Evolutionary conservation across 37 sponge, comb jelly and placozoan species (phyloP).

Genomic region (Dysidea cf. avara): DNA sequence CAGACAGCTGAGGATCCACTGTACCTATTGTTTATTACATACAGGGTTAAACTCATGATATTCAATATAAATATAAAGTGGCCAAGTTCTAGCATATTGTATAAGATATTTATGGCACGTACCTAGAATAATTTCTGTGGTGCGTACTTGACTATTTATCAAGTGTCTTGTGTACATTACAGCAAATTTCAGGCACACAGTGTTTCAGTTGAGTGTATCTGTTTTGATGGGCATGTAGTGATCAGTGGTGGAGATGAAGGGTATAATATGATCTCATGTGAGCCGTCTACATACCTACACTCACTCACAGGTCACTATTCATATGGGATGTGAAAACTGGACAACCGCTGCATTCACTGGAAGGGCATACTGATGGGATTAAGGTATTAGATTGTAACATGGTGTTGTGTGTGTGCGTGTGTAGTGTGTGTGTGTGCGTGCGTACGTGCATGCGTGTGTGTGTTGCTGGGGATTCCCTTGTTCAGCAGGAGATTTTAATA

Average conservation of each 20-base stretch:
- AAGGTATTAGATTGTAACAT: slow-evolving; percentile 21
- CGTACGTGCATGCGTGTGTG: slow-evolving; percentile 13
- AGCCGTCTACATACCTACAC: too few relatives aligned
- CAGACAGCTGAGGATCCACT: too few relatives aligned
- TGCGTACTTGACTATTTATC: too few relatives aligned
- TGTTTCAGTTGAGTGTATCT: slow-evolving; percentile 44
- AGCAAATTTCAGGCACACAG: slow-evolving; percentile 54
- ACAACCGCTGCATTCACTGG: slow-evolving; percentile 30
- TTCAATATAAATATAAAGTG: too few relatives aligned
- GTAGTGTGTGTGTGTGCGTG: not conserved
- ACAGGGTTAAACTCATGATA: too few relatives aligned
- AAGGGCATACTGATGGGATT: slow-evolving; percentile 60
- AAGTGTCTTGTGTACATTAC: not conserved
- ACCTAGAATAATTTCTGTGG: too few relatives aligned
- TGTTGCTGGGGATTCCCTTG: too few relatives aligned
- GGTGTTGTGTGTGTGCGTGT: slow-evolving; percentile 2
- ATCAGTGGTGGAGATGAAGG: slow-evolving; percentile 45
- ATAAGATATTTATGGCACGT: too few relatives aligned
- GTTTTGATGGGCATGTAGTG: slow-evolving; percentile 28
- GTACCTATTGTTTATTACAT: too few relatives aligned
- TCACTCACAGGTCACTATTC: slow-evolving; percentile 21
- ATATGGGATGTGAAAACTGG: slow-evolving; percentile 57
- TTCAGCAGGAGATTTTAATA: too few relatives aligned
- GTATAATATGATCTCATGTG: slow-evolving; percentile 7
- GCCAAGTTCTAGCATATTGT: too few relatives aligned